Evolutionary conservation across 2,113 vertebrate genomes (phyloP), one percentile per base, ranked within the genome.

Genomic region (Chaetodon auriga): DNA sequence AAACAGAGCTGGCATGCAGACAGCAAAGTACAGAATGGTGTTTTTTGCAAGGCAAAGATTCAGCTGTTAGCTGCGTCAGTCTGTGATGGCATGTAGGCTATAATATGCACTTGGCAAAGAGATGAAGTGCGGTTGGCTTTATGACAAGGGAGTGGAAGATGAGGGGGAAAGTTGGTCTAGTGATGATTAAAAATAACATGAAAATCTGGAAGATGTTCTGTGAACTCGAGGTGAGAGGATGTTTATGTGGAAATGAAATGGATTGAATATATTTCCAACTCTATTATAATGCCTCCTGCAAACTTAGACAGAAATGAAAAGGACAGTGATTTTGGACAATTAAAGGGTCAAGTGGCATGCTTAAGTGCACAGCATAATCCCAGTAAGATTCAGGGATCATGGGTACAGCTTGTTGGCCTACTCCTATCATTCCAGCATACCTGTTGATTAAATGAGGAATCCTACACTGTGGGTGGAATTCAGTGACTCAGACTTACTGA

Each of bases 381-480:
- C 74, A 62, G 71, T 65, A 71, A 88, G 81, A 87, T 83, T 82
- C 12, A 62, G 74, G 82, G 78, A 91, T 91, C 57, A 87, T 14
- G 49, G 65, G 72, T 80, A 87, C 71, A 89, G 84, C 88, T 89
- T 83, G 86, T 90, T 94, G 88, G 89, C 80, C 75, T 82, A 70
- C 92, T 92, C 82, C 79, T 3, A 70, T 81, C 87, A 82, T 89
- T 87, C 87, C 92, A 48, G 70, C 92, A 94, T 92, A 85, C 81
- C 90, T 87, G 81, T 68, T 91, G 86, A 94, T 92, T 93, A 90
- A 82, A 92, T 54, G 66, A 86, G 86, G 88, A 89, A 93, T 93
- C 71, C 85, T 73, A 76, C 64, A 77, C 84, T 64, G 79, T 64
- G 82, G 66, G 23, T 75, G 64, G 87, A 90, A 90, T 94, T 84